Conservation (phyloP, 2,888 invertebrate genomes). For the Ceraclea dissimilis region DNA sequence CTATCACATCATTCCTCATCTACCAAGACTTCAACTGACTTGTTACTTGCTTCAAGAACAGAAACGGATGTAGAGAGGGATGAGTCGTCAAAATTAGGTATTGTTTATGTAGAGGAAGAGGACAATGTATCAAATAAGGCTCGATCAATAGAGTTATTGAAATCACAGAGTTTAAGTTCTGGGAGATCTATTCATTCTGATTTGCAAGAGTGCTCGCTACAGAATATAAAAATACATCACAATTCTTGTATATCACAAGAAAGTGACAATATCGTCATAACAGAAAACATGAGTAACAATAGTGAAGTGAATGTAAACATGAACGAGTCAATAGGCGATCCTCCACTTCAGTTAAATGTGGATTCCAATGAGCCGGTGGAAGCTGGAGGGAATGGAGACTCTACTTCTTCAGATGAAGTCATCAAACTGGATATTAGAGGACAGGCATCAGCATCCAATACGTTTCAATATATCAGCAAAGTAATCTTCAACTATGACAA, state of each 20-base stretch:
- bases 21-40: background rate
- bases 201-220: background rate
- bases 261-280: background rate
- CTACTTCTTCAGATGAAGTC: slow-evolving; percentile 38
- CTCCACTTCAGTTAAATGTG: slow-evolving; percentile 13
- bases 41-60: background rate
- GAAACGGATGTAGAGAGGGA: background rate
- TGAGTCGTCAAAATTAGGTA: background rate
- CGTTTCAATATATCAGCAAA: slow-evolving; percentile 38
- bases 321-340: slow-evolving; percentile 13
- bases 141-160: no score
- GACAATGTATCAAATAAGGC: background rate
- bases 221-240: slow-evolving; percentile 1
- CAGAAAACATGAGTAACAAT: background rate
- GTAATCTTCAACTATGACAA: slow-evolving; percentile 31
- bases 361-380: slow-evolving; percentile 3
- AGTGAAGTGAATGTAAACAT: background rate
- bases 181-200: background rate
- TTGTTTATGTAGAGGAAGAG: background rate
- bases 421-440: slow-evolving; percentile 47
- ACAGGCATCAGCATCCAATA: slow-evolving; percentile 33
- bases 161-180: background rate
- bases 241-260: background rate
- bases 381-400: slow-evolving; percentile 1
- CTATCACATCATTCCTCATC: background rate